Conservation (phyloP, 2,113 vertebrate genomes). For the Cyanoderma ruficeps region DNA sequence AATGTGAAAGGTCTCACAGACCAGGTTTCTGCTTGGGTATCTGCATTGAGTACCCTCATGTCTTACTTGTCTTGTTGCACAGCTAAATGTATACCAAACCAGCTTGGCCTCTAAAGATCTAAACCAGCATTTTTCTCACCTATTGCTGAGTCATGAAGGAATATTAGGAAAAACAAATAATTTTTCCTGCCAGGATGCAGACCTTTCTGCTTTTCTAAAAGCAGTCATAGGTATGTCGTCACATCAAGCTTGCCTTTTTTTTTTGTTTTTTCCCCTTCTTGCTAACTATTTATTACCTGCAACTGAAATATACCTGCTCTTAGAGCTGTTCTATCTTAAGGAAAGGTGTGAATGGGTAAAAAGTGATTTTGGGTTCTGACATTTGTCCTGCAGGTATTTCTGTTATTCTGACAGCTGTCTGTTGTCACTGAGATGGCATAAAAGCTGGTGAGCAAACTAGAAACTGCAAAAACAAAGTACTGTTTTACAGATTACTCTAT, state of each 20-base stretch:
- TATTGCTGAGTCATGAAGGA: background rate
- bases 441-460: background rate
- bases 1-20: background rate
- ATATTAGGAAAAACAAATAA: background rate
- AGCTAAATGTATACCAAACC: background rate
- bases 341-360: background rate
- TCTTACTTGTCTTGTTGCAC: background rate
- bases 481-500: background rate
- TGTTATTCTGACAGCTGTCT: background rate
- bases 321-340: background rate
- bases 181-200: background rate
- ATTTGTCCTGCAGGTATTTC: background rate
- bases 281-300: background rate
- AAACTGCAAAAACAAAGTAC: background rate
- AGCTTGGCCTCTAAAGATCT: background rate
- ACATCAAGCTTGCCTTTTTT: background rate
- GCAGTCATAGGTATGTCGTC: background rate
- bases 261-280: background rate
- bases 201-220: background rate
- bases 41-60: background rate
- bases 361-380: background rate
- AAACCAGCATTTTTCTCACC: background rate
- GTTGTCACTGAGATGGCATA: background rate
- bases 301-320: background rate
- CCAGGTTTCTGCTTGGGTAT: background rate